These are phyloP conservation scores for Scaptomyza polygonia DNA, from an alignment of 2,888 invertebrate species.

Conservation along the genomic window DNA sequence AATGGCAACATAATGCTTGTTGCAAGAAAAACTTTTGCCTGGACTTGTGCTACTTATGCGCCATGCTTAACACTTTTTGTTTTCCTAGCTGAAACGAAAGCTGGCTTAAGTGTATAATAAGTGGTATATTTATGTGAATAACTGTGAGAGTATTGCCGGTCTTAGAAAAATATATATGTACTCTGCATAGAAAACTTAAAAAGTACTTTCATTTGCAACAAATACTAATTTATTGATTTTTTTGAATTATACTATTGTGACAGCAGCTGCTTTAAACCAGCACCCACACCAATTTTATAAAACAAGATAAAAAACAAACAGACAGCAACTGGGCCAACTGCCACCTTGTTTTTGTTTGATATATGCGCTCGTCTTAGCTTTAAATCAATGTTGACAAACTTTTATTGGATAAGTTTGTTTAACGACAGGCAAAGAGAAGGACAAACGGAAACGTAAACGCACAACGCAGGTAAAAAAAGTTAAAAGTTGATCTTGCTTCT, in stretches of 20 bases:
- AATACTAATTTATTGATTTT: constrained; percentile 2
- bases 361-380: constrained; percentile 74
- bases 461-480: constrained; percentile 68
- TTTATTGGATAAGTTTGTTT: constrained; percentile 85
- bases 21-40: constrained; percentile 57
- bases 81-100: constrained; percentile 37
- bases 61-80: constrained; percentile 65
- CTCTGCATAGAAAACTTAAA: not conserved
- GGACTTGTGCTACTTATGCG: constrained; percentile 54
- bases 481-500: constrained; percentile 49
- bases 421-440: constrained; percentile 67
- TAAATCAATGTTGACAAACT: constrained; percentile 84
- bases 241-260: not conserved
- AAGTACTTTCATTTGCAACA: not conserved
- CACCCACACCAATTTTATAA: not conserved
- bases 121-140: constrained; percentile 36
- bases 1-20: constrained; percentile 32
- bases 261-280: not conserved
- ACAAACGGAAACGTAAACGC: constrained; percentile 11
- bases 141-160: constrained; percentile 2
- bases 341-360: constrained; percentile 53
- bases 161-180: not conserved
- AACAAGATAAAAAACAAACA: constrained; percentile 29
- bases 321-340: constrained; percentile 37
- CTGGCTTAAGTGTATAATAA: constrained; percentile 66